Percentiles rank a stretch among this genome's conserved stretches.
Conservation (phyloP, 2,888 invertebrate genomes). For the Aporophyla lueneburgensis region DNA sequence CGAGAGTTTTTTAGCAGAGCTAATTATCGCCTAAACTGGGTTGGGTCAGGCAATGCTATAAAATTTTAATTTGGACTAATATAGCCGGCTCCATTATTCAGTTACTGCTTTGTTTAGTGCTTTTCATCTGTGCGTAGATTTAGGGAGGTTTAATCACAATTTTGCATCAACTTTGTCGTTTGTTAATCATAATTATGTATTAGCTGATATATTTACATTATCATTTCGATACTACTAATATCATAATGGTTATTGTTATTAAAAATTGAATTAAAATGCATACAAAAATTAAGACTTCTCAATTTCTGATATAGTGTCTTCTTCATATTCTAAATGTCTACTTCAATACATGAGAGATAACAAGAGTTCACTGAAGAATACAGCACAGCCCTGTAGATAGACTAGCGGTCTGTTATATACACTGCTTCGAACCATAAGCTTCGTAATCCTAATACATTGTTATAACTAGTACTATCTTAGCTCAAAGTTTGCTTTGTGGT, state of each 20-base stretch:
- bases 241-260: too few relatives aligned
- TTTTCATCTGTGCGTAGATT: conserved; percentile 13
- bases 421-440: conserved; percentile 3
- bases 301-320: background rate
- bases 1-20: conserved; percentile 37
- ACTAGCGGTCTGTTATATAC: conserved; percentile 5
- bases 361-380: background rate
- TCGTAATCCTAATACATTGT: conserved; percentile 50
- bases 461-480: conserved; percentile 32
- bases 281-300: background rate
- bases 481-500: conserved; percentile 40
- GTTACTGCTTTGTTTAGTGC: conserved; percentile 35
- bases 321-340: too few relatives aligned
- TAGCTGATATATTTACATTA: background rate
- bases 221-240: too few relatives aligned
- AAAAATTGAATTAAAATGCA: background rate
- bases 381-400: conserved; percentile 4
- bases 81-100: conserved; percentile 38
- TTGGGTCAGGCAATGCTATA: conserved; percentile 47
- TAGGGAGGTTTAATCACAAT: conserved; percentile 21
- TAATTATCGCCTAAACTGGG: conserved; percentile 63
- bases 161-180: conserved; percentile 2
- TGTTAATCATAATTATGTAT: background rate
- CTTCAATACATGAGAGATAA: background rate
- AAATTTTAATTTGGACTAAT: conserved; percentile 54